Percentiles rank a stretch among this genome's conserved stretches.
Conservation (phyloP, 1,140 invertebrate genomes). For the Cataglyphis hispanica region DNA sequence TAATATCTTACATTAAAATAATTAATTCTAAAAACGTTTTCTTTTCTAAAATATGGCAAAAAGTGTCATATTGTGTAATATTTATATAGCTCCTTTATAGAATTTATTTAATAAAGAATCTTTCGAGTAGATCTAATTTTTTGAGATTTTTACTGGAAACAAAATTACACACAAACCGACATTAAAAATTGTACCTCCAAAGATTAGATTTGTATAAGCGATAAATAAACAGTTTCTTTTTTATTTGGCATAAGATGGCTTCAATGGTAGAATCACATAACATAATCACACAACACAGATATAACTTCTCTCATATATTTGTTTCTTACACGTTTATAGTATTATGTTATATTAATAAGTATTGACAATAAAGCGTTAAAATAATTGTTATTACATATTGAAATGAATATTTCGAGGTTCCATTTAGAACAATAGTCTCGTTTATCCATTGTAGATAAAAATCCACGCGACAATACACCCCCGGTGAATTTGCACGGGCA, state of each 20-base stretch:
- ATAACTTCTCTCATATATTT: not conserved
- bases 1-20: too few species aligned
- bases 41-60: not conserved
- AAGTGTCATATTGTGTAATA: too few species aligned
- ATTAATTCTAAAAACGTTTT: not conserved
- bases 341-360: conserved; percentile 6
- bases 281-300: not conserved
- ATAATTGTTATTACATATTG: not conserved
- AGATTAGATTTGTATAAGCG: not conserved
- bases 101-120: too few species aligned
- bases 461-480: conserved; percentile 90
- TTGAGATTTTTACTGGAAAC: too few species aligned
- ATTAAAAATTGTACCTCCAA: too few species aligned
- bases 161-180: too few species aligned
- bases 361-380: not conserved
- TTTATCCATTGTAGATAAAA: conserved; percentile 89
- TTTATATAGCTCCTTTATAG: too few species aligned
- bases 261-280: not conserved
- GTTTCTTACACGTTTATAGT: not conserved
- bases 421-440: conserved; percentile 68
- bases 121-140: too few species aligned
- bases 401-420: not conserved
- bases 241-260: not conserved
- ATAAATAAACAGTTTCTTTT: not conserved
- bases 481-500: conserved; percentile 88